Evolutionary conservation across 1,140 invertebrate species (phyloP), one percentile per base, ranked within the genome.

Genomic region (Araneus ventricosus): DNA sequence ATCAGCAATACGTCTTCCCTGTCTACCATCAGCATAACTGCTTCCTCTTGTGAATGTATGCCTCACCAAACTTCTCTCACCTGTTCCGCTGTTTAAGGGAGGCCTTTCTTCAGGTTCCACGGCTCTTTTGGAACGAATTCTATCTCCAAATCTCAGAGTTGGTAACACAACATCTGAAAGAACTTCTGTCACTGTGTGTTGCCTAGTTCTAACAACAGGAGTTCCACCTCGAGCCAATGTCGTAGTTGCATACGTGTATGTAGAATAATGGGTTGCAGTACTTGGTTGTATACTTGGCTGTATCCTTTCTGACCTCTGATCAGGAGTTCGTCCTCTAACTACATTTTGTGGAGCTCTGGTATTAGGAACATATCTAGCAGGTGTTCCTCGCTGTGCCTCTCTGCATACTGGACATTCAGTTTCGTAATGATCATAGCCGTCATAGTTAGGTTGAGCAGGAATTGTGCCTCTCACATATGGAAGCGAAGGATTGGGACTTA

Each of bases 241-340:
- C 4, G 98, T 99, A 0, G 98, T 98, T 70, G 98, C 96, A 95
- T 98, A 98, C 0, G 98, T 98, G 37, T 94, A 94, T 1, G 94
- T 94, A n/a, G 94, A 80, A 39, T 82, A 94, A 61, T 87, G 89
- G 61, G 93, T 94, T 52, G 90, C 93, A n/a, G 90, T 82, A n/a
- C 59, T 75, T 10, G 93, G 93, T 61, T 22, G 57, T 14, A 90
- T 45, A 14, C 8, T 63, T 45, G 45, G 87, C 22, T 41, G 41
- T 37, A 57, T 4, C 17, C 10, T 7, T 30, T 89, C 88, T 30
- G 45, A 22, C 75, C 89, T 80, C n/a, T 34, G 27, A 30, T 45
- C 59, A 17, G 80, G 34, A 6, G 63, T 39, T 27, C 63, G 63
- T 34, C 87, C 63, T 80, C 67, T 59, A 20, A 79, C 70, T n/a